Conservation (phyloP, 1,140 invertebrate genomes). For the Gryon sp. region DNA sequence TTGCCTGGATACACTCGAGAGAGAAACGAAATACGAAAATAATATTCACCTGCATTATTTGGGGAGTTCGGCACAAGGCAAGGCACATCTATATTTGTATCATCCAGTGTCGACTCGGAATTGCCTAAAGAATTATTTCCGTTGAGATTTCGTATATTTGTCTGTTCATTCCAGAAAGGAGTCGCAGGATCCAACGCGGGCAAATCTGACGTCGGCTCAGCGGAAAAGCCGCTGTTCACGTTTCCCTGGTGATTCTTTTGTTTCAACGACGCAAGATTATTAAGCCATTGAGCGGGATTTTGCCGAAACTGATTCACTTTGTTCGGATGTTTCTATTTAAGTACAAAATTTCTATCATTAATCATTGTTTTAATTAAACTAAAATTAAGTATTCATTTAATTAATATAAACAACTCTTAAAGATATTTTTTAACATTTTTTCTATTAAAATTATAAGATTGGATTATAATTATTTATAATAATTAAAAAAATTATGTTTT, state of each 20-base stretch:
- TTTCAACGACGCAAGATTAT: constrained; percentile 88
- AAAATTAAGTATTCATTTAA: too few species aligned
- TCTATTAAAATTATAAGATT: too few species aligned
- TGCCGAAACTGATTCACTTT: constrained; percentile 93
- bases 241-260: constrained; percentile 82
- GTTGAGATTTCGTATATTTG: constrained; percentile 76
- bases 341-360: too few species aligned
- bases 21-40: constrained; percentile 32
- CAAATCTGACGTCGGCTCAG: constrained; percentile 76
- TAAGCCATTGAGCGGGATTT: constrained; percentile 89
- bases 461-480: too few species aligned
- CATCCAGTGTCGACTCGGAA: constrained; percentile 77
- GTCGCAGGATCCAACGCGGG: constrained; percentile 77
- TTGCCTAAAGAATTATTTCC: constrained; percentile 77
- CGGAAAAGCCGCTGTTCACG: constrained; percentile 74
- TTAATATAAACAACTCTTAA: too few species aligned
- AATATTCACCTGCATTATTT: constrained; percentile 74
- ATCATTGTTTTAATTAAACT: too few species aligned
- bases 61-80: constrained; percentile 79
- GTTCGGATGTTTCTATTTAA: constrained; percentile 93
- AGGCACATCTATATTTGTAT: constrained; percentile 79
- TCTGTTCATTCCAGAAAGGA: constrained; percentile 77
- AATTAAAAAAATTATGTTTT: too few species aligned
- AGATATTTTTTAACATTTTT: too few species aligned
- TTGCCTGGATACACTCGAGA: too few species aligned